These are phyloP conservation scores for Gallinago nigripennis DNA, from an alignment of 2,797 vertebrate species.

Conservation along the genomic window DNA sequence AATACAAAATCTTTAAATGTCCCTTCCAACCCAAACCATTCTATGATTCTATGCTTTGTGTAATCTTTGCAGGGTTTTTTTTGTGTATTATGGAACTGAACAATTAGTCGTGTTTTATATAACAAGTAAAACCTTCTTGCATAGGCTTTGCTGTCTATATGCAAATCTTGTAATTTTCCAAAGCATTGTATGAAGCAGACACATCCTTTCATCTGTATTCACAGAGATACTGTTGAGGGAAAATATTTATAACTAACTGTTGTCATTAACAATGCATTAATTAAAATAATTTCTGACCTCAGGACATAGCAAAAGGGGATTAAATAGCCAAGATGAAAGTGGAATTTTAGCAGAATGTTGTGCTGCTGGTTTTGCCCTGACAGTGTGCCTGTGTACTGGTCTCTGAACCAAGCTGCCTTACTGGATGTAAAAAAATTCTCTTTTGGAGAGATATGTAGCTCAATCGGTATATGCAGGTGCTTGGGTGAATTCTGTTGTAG, in stretches of 20 bases:
- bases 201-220: neutral
- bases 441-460: neutral
- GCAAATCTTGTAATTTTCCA: neutral
- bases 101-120: neutral
- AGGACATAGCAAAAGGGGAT: neutral
- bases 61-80: neutral
- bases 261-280: neutral
- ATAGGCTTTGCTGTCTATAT: neutral
- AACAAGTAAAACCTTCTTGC: neutral
- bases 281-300: neutral
- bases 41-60: neutral
- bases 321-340: neutral
- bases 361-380: neutral
- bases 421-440: neutral
- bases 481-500: neutral
- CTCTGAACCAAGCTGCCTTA: neutral
- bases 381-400: neutral
- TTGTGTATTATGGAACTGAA: neutral
- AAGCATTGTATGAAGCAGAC: neutral
- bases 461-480: neutral
- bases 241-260: neutral
- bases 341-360: neutral
- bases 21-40: neutral
- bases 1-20: neutral
- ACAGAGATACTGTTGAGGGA: neutral